Evolutionary conservation across 2,797 vertebrate species (phyloP).

Genomic region (Pitangus sulphuratus): DNA sequence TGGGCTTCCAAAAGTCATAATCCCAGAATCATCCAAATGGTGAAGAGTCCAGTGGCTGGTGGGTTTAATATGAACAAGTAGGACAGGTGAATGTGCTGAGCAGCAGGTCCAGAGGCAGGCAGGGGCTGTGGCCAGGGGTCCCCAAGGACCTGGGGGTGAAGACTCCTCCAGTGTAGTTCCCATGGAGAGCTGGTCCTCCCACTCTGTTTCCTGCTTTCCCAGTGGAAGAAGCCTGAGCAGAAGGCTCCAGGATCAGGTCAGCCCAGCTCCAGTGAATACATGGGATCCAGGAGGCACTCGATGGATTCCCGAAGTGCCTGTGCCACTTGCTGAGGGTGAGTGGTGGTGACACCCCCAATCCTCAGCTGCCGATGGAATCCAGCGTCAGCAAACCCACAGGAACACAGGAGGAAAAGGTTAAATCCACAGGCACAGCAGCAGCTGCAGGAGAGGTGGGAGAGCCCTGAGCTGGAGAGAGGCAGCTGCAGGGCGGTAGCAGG

Average conservation of each 20-base stretch:
- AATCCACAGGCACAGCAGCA: background rate
- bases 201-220: background rate
- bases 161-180: background rate
- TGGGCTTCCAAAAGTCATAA: background rate
- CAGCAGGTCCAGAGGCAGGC: fast-evolving
- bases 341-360: fast-evolving
- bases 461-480: background rate
- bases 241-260: background rate
- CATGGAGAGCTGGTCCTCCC: background rate
- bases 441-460: background rate
- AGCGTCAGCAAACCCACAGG: fast-evolving
- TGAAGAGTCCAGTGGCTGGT: background rate
- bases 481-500: background rate
- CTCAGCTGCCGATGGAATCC: background rate
- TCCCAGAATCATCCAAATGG: background rate
- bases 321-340: background rate
- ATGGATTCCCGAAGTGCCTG: background rate
- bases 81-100: background rate
- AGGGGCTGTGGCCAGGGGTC: fast-evolving
- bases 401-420: background rate
- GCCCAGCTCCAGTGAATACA: background rate
- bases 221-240: background rate
- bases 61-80: fast-evolving
- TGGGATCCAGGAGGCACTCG: fast-evolving
- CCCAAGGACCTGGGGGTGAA: fast-evolving